A percentile compares a stretch with the other conserved stretches of the same genome.
phyloP scores from a whole-genome alignment of 1,140 invertebrate genomes.

The Muscidifurax raptorellus region DNA sequence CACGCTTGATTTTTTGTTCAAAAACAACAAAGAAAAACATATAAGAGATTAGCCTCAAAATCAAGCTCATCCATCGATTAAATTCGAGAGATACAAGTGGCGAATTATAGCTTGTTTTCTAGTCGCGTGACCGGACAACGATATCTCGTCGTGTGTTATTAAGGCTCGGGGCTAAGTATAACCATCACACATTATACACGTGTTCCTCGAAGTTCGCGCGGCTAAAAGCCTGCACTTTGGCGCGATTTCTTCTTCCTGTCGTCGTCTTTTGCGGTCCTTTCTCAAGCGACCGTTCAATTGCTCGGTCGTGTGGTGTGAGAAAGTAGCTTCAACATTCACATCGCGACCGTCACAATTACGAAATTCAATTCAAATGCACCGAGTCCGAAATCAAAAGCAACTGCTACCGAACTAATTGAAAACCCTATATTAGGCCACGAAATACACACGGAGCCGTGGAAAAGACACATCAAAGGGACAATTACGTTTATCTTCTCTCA shows the following conservation, averaged over 20 bases:
- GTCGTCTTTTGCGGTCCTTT: not conserved
- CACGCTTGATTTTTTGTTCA: not conserved
- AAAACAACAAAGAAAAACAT: not conserved
- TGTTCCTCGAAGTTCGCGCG: not conserved
- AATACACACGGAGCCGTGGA: not conserved
- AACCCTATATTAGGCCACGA: not conserved
- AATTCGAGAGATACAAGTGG: too few species aligned
- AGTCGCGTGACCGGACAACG: not conserved
- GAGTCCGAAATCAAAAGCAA: not conserved
- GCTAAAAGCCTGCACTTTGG: conserved; percentile 21
- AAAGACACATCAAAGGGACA: too few species aligned
- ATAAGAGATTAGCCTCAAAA: too few species aligned
- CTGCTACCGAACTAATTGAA: not conserved
- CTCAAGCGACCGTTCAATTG: not conserved
- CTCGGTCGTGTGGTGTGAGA: not conserved
- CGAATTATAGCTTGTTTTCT: too few species aligned
- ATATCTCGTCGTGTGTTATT: not conserved
- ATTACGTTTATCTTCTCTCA: too few species aligned
- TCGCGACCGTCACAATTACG: not conserved
- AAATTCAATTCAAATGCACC: not conserved
- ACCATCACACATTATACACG: too few species aligned
- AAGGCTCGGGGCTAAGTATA: not conserved
- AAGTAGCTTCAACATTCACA: not conserved
- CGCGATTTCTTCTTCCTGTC: not conserved
- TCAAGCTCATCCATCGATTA: too few species aligned